Conservation (phyloP, 2,797 vertebrate species). For the Sarcoramphus papa region DNA sequence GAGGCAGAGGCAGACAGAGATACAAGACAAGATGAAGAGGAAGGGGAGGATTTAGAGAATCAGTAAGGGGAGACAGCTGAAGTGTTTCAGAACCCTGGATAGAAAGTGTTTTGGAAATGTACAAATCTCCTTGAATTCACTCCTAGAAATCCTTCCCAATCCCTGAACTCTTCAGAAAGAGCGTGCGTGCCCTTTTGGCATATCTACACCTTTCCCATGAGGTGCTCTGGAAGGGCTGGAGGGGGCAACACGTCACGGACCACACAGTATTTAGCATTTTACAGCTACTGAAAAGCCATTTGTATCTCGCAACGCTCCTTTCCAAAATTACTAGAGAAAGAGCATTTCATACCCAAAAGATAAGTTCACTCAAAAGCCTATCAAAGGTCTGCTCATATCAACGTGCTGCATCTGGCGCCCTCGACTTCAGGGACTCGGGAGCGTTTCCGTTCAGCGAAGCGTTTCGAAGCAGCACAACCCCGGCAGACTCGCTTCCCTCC, state of each 20-base stretch:
- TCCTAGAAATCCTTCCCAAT: not conserved
- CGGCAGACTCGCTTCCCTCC: not conserved
- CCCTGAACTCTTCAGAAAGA: not conserved
- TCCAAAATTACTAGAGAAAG: not conserved
- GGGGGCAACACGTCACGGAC: fast-evolving
- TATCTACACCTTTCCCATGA: not conserved
- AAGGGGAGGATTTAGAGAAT: not conserved
- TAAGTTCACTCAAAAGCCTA: not conserved
- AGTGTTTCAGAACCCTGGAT: not conserved
- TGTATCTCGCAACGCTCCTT: fast-evolving
- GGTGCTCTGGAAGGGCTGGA: not conserved
- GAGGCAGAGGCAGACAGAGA: not conserved
- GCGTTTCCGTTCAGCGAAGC: fast-evolving
- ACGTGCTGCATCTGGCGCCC: fast-evolving
- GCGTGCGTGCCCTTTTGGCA: fast-evolving
- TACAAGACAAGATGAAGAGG: not conserved
- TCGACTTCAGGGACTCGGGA: fast-evolving
- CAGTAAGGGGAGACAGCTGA: not conserved
- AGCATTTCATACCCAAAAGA: not conserved
- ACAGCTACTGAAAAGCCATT: not conserved
- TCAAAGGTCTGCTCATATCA: not conserved
- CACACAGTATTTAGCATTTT: not conserved
- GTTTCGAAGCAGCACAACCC: not conserved
- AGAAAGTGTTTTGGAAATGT: not conserved
- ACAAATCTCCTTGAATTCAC: not conserved